Percentiles rank a stretch among this genome's conserved stretches.
These are phyloP conservation scores for Corythaixoides concolor DNA, from an alignment of 2,113 vertebrate species.

Conservation along the genomic window DNA sequence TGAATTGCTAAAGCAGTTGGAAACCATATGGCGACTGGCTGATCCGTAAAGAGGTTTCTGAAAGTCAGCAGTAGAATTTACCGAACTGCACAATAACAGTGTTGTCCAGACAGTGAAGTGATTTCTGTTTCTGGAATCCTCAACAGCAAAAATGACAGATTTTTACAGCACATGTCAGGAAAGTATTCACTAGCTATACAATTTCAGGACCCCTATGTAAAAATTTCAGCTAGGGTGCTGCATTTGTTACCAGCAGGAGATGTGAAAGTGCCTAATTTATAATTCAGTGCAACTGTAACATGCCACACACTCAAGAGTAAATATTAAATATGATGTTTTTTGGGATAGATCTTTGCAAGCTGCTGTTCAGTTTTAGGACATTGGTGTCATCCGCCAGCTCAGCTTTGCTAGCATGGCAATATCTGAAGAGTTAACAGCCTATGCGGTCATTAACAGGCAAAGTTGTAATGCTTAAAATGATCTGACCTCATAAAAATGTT, in stretches of 20 bases:
- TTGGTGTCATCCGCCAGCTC: not conserved
- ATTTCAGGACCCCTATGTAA: not conserved
- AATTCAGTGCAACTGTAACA: not conserved
- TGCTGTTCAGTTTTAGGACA: not conserved
- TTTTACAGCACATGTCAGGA: not conserved
- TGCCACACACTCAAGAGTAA: not conserved
- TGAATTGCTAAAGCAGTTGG: slow-evolving; percentile 17
- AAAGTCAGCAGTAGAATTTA: not conserved
- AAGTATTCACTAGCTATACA: not conserved
- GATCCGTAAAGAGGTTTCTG: not conserved
- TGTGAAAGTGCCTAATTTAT: not conserved
- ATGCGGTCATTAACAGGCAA: not conserved
- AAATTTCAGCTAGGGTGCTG: not conserved
- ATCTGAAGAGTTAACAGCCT: not conserved
- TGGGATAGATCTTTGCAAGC: not conserved
- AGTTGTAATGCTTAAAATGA: not conserved
- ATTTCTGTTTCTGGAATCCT: not conserved
- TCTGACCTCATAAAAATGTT: not conserved
- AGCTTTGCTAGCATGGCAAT: not conserved
- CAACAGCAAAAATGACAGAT: not conserved
- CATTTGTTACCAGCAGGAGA: not conserved
- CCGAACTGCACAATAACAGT: not conserved
- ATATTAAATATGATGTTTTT: not conserved
- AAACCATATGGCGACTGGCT: not conserved
- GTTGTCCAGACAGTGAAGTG: not conserved